These are phyloP conservation scores for Eubasilissa splendida DNA, from an alignment of 2,888 invertebrate species.

Conservation along the genomic window DNA sequence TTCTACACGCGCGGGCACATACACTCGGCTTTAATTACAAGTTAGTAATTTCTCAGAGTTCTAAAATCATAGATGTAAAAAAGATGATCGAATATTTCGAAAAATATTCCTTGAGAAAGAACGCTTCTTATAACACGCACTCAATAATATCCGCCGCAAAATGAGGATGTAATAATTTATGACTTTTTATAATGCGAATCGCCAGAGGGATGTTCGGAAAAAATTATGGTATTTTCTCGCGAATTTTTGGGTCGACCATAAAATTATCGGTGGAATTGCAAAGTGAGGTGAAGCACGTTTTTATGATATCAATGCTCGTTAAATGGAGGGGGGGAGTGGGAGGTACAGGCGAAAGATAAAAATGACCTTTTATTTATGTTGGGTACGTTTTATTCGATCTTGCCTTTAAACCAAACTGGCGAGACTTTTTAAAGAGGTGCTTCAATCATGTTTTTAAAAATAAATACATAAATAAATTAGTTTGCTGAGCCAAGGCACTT, in stretches of 20 bases:
- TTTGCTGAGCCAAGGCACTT: no score
- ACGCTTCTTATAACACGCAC: no score
- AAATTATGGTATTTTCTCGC: constrained; percentile 1
- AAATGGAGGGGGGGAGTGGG: not conserved
- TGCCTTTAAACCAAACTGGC: not conserved
- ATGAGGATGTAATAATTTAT: not conserved
- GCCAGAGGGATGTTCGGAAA: constrained; percentile 6
- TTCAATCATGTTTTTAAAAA: no score
- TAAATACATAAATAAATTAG: no score
- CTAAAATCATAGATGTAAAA: no score
- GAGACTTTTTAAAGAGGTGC: no score
- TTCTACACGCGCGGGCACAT: no score
- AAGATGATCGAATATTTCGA: no score
- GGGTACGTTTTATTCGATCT: constrained; percentile 32
- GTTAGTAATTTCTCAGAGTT: no score
- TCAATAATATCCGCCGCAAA: no score
- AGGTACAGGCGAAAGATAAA: not conserved
- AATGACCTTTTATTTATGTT: constrained; percentile 38
- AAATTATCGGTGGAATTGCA: constrained; percentile 30
- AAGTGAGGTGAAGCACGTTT: constrained; percentile 36
- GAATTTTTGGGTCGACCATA: constrained; percentile 23
- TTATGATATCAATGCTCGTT: constrained; percentile 40
- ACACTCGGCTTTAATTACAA: no score
- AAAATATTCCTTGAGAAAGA: no score
- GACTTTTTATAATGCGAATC: constrained; percentile 16